Evolutionary conservation across 2,888 invertebrate genomes (phyloP), one percentile per base, ranked within the genome.

Genomic region (Hoplodrina ambigua): DNA sequence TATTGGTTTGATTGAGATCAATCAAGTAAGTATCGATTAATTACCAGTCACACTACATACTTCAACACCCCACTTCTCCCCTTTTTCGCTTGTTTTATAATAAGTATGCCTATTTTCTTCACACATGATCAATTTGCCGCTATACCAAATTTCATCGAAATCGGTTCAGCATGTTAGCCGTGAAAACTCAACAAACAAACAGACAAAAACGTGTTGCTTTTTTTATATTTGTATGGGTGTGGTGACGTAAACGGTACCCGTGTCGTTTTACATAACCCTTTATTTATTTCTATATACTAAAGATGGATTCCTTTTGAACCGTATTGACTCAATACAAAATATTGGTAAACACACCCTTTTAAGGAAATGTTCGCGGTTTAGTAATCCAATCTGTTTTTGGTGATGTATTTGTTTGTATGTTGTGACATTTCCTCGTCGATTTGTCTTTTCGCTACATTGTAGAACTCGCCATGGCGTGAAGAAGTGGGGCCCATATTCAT

Each of bases 201-300:
- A n/a, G 11, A 17, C 10, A 20, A 15, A 15, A 0, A 10, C 10
- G 5, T 4, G 15, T 33, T 11, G 3, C 0, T 7, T 46, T 44
- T 37, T 50, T 19, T 44, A n/a, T 11, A 41, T 49, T 1, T 2
- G 54, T 33, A 69, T 46, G 46, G 3, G 19, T 49, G 33, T 57
- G 44, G 17, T 73, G 59, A 66, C 53, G 49, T 61, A 44, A 58
- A n/a, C 33, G 15, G 4, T 25, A 66, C 37, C 49, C 49, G 44
- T 30, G 44, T 60, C 49, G 49, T 44, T 60, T 75, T 73, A 64
- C 63, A 73, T 64, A 53, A 46, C 57, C 74, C 37, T 74, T 58
- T 61, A 52, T 61, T n/a, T 65, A 46, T 41, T 60, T 57, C 50
- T 37, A 10, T 50, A 54, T 15, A 8, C 13, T 11, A 4, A 65